These are phyloP conservation scores for Montipora foliosa DNA, from an alignment of 64 coral and sea anemone species.

Conservation along the genomic window DNA sequence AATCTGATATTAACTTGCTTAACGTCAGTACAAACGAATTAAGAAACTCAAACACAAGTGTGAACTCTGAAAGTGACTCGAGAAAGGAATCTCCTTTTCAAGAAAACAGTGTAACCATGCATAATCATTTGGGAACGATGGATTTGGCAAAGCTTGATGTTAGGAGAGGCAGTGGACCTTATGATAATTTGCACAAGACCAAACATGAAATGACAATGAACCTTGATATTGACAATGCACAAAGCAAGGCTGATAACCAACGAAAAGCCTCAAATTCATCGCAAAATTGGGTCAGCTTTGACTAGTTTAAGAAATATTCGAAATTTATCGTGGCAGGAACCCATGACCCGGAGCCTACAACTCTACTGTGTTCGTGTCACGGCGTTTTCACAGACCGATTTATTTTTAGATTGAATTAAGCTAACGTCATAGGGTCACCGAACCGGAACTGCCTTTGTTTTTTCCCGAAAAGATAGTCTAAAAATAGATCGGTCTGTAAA, in stretches of 20 bases:
- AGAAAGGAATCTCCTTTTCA: neutral
- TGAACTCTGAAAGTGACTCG: neutral
- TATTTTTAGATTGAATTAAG: no score
- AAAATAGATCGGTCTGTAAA: no score
- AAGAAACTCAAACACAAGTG: neutral
- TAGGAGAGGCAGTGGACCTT: slow-evolving; percentile 16
- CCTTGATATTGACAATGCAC: neutral
- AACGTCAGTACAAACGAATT: neutral
- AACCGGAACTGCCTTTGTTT: no score
- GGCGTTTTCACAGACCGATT: no score
- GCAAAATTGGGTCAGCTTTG: slow-evolving; percentile 45
- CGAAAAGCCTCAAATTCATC: neutral
- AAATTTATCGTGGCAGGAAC: neutral
- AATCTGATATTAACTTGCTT: neutral
- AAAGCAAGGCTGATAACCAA: slow-evolving; percentile 2
- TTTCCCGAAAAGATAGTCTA: no score
- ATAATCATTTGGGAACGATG: slow-evolving; percentile 24
- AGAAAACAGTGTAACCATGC: neutral
- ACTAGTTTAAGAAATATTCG: neutral
- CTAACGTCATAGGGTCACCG: no score
- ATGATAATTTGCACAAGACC: slow-evolving; percentile 1
- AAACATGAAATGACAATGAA: neutral
- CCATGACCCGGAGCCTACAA: no score
- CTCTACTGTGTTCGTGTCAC: no score
- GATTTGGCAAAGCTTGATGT: neutral